Conservation (phyloP, 2,888 invertebrate genomes). For the Hermaeophaga mercurialis region DNA sequence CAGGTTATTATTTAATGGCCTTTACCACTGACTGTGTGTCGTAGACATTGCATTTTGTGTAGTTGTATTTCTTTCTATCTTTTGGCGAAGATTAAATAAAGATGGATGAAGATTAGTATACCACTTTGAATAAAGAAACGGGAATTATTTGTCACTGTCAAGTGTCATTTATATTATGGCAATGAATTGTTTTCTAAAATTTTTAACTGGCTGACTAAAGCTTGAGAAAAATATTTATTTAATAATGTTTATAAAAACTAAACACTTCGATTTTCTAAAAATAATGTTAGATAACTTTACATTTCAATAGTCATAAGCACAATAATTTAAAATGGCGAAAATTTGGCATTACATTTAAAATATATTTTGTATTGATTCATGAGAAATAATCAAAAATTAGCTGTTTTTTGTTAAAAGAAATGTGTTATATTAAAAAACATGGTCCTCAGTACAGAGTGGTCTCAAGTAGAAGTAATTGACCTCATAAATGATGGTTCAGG, state of each 20-base stretch:
- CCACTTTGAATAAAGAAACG: too few species aligned
- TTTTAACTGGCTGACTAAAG: background rate
- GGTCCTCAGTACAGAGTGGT: conserved; percentile 90
- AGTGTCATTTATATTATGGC: background rate
- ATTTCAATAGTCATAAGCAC: background rate
- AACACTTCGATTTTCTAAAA: background rate
- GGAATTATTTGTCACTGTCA: background rate
- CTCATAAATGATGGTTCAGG: conserved; percentile 97
- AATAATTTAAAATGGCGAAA: background rate
- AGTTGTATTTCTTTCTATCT: too few species aligned
- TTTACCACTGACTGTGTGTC: too few species aligned
- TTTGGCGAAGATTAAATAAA: too few species aligned
- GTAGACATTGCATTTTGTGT: too few species aligned
- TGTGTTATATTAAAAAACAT: conserved; percentile 29
- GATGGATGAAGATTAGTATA: too few species aligned
- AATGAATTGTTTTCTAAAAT: background rate
- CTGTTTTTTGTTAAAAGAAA: conserved; percentile 19
- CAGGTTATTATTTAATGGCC: too few species aligned
- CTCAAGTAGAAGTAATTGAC: conserved; percentile 99
- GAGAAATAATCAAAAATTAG: background rate
- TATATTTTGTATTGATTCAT: conserved; percentile 3
- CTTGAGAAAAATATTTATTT: conserved; percentile 7
- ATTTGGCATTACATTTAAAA: background rate
- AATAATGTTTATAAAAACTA: conserved; percentile 9
- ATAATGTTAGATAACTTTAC: background rate